Conservation (phyloP, 2,888 invertebrate genomes). For the Anagyrus pseudococci region DNA sequence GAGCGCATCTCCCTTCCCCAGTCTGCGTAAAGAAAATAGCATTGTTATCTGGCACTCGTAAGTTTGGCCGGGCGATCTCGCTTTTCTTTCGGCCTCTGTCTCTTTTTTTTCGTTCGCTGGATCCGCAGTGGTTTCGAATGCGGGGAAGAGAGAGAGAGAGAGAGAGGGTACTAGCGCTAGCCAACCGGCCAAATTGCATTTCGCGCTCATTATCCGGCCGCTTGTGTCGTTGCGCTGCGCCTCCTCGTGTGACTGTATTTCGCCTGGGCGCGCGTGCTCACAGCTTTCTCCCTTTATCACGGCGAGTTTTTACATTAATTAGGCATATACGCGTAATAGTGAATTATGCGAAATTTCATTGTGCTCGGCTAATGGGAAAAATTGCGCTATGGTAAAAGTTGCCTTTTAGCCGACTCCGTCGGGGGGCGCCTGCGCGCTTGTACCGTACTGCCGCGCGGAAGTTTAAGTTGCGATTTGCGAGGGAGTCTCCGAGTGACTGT, state of each 20-base stretch:
- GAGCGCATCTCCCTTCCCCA: conserved; percentile 29
- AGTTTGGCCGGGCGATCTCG: conserved; percentile 28
- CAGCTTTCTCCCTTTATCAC: neutral
- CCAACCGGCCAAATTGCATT: conserved; percentile 23
- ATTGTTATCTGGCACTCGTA: conserved; percentile 37
- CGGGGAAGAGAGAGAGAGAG: neutral
- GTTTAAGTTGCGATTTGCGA: too few relatives aligned
- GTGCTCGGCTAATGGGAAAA: conserved; percentile 3
- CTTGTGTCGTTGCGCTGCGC: neutral
- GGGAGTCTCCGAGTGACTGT: too few relatives aligned
- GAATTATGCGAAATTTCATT: conserved; percentile 11
- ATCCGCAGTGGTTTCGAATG: neutral
- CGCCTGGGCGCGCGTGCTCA: neutral
- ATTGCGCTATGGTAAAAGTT: neutral
- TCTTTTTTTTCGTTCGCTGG: neutral
- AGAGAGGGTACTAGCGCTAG: conserved; percentile 6
- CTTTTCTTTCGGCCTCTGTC: neutral
- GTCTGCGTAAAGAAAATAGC: conserved; percentile 35
- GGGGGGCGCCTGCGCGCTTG: too few relatives aligned
- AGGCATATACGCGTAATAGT: conserved; percentile 3
- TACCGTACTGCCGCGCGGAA: too few relatives aligned
- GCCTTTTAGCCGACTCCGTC: too few relatives aligned
- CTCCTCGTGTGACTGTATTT: neutral
- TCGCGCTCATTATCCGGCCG: conserved; percentile 12
- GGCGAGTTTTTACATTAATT: conserved; percentile 15